Evolutionary conservation across 2,888 invertebrate species (phyloP), one percentile per base, ranked within the genome.

Genomic region (Caenorhabditis auriculariae): DNA sequence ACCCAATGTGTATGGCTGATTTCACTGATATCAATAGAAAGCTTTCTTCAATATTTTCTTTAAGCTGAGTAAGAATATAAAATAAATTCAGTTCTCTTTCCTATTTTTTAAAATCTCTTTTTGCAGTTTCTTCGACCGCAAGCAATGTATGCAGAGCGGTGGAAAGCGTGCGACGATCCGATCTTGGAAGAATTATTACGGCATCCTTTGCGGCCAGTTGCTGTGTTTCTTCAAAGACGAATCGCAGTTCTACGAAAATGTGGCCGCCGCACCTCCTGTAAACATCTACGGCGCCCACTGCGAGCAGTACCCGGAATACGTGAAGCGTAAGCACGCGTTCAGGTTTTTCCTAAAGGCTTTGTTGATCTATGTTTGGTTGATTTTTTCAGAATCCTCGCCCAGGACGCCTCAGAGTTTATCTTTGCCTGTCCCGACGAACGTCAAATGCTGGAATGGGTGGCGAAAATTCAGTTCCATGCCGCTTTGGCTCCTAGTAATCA

Each of bases 161-260:
- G 93, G 93, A 17, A 93, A 93, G 84, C 89, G 91, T 71, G 93
- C 96, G 0, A 90, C 94, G 0, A 91, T 94, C 4, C 87, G 96
- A 4, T 91, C 93, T 0, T 98, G 98, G 98, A 93, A 94, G 79
- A 88, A 87, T 53, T 91, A 90, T 85, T 91, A 94, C 84, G 90
- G 92, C 0, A 95, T 95, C 53, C 86, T 98, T 24, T 96, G 94
- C 82, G 96, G 96, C 0, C 96, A 98, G 82, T 85, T 95, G 75
- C 85, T 98, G 50, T 95, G 94, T 85, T 96, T 98, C 89, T 98
- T 96, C 87, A 90, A 93, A 68, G 81, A 94, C 82, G 90, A 91
- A 80, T 88, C 89, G 72, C 93, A 93, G 84, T 94, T 93, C 84
- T 87, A 88, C 61, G 88, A 88, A 69, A 89, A 91, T 77, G 90